phyloP scores from a whole-genome alignment of 1,140 invertebrate genomes.

The Tribolium madens region DNA sequence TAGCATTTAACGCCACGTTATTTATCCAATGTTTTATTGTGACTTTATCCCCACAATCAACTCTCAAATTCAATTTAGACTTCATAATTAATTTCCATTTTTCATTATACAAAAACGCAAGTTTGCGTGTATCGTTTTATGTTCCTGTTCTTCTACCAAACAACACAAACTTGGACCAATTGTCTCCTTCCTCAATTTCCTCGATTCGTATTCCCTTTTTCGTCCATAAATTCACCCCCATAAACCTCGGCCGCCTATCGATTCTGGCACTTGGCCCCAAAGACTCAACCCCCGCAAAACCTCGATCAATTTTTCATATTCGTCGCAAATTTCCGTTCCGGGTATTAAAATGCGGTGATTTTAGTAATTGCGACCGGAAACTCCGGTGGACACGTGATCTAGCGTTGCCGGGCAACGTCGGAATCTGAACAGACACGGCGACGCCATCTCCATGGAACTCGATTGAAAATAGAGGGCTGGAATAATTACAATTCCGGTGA shows the following conservation, averaged over 20 bases:
- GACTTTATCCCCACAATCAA: too few species aligned
- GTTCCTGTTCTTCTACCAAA: too few species aligned
- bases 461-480: background rate
- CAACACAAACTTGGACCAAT: background rate
- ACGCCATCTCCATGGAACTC: conserved; percentile 7
- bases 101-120: too few species aligned
- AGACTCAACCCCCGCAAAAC: background rate
- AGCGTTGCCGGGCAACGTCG: conserved; percentile 16
- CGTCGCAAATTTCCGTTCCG: background rate
- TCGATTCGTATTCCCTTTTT: background rate
- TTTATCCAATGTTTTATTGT: too few species aligned
- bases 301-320: conserved; percentile 12
- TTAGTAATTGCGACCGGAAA: conserved; percentile 28
- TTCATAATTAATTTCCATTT: too few species aligned
- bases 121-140: too few species aligned
- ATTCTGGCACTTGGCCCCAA: conserved; percentile 5
- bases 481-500: background rate
- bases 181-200: background rate
- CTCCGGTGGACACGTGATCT: conserved; percentile 35
- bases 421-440: conserved; percentile 36
- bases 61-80: too few species aligned
- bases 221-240: background rate
- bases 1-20: too few species aligned
- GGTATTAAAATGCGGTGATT: background rate
- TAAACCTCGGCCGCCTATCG: background rate